Conservation (phyloP, 2,888 invertebrate species). For the Patella depressa region DNA sequence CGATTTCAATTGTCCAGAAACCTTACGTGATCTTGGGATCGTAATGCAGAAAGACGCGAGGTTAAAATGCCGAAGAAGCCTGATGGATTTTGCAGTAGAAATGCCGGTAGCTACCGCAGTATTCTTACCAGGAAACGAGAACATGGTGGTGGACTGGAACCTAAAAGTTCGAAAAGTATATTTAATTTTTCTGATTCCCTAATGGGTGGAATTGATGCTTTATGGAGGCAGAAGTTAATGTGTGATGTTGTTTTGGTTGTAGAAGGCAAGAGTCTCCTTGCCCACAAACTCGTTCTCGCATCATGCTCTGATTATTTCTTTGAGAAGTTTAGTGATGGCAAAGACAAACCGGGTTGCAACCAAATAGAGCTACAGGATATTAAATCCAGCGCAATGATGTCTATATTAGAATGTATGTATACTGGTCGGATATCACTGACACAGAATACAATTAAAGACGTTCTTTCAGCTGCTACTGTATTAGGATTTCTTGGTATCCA, state of each 20-base stretch:
- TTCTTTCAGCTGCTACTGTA: conserved; percentile 42
- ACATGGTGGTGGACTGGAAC: background rate
- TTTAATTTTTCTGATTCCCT: conserved; percentile 41
- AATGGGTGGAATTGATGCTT: conserved; percentile 50
- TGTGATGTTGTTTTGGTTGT: conserved; percentile 51
- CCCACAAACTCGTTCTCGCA: conserved; percentile 50
- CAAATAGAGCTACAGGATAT: conserved; percentile 45
- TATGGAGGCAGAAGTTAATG: conserved; percentile 53
- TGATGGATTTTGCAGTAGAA: background rate
- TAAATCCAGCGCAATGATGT: conserved; percentile 36
- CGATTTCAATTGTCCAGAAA: no score
- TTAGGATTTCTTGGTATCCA: conserved; percentile 48
- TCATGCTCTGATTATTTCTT: conserved; percentile 57
- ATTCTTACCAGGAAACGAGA: conserved; percentile 4
- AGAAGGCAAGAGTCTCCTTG: conserved; percentile 38
- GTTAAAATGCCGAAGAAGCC: background rate
- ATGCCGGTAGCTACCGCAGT: conserved; percentile 9
- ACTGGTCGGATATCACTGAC: conserved; percentile 49
- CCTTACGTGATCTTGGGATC: no score
- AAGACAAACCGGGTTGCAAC: conserved; percentile 14
- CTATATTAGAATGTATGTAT: conserved; percentile 54
- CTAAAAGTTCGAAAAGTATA: conserved; percentile 28
- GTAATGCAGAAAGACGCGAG: no score
- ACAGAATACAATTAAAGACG: conserved; percentile 45
- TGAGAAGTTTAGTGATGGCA: conserved; percentile 42